phyloP scores from a whole-genome alignment of 2,797 vertebrate genomes.

The Pseudochromis fuscus region DNA sequence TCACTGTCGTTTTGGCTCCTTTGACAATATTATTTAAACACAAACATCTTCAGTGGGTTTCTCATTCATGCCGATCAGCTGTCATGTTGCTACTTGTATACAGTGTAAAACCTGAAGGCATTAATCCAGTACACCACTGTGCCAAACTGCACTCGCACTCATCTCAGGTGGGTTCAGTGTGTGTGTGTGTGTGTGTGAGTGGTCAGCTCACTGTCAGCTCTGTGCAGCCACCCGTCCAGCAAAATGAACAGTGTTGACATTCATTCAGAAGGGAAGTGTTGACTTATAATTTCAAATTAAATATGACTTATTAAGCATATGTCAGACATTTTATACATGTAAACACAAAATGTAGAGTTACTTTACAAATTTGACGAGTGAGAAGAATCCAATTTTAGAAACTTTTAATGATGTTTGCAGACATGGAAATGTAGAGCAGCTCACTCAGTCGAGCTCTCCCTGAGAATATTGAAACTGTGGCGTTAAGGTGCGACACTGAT shows the following conservation, averaged over 20 bases:
- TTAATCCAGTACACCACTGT: not conserved
- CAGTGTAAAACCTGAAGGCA: not conserved
- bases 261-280: conserved; percentile 17
- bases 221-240: conserved; percentile 9
- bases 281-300: conserved; percentile 44
- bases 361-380: conserved; percentile 48
- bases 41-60: not conserved
- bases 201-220: conserved; percentile 1
- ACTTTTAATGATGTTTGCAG: conserved; percentile 65
- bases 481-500: not conserved
- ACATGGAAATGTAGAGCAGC: conserved; percentile 45
- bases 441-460: conserved; percentile 5
- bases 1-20: not conserved
- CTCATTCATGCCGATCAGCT: not conserved
- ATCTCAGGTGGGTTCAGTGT: too few species aligned
- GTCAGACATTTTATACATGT: conserved; percentile 4
- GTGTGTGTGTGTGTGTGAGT: not conserved
- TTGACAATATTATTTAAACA: not conserved
- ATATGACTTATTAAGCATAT: conserved; percentile 46
- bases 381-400: conserved; percentile 52
- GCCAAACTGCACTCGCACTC: not conserved
- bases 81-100: not conserved
- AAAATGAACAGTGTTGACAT: conserved; percentile 30
- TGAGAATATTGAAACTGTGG: conserved; percentile 16
- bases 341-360: conserved; percentile 20